A percentile compares a stretch with the other conserved stretches of the same genome.
phyloP scores from a whole-genome alignment of 2,113 vertebrate species.

The Axis porcinus region DNA sequence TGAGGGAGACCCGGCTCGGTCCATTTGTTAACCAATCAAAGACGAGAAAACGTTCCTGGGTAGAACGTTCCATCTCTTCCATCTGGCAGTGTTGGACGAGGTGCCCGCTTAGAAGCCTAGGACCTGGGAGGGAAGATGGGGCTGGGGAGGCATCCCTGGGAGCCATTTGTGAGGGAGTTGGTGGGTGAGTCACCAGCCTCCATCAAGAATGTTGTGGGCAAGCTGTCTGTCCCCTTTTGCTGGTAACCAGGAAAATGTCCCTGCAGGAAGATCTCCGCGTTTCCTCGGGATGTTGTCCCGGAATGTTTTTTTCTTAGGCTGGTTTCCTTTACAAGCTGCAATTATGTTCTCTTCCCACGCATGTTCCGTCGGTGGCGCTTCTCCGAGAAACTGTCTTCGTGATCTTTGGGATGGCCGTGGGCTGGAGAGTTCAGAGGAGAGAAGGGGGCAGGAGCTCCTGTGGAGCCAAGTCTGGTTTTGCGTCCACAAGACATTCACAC shows the following conservation, averaged over 20 bases:
- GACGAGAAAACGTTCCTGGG: background rate
- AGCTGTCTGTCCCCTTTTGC: background rate
- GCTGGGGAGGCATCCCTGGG: background rate
- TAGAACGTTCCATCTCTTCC: background rate
- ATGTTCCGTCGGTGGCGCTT: background rate
- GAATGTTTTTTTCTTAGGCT: constrained; percentile 22
- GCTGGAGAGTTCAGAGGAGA: background rate
- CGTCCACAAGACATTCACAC: background rate
- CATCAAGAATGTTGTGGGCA: background rate
- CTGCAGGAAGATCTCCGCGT: background rate
- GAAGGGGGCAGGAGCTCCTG: rapidly evolving
- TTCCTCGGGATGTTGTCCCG: constrained; percentile 34
- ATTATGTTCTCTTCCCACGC: constrained; percentile 3
- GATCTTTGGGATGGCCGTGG: background rate
- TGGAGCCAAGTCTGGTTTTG: background rate
- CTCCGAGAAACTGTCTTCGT: background rate
- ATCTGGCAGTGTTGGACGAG: too few relatives aligned
- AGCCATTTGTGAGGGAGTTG: rapidly evolving
- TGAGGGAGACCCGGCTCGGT: background rate
- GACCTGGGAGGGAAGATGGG: background rate
- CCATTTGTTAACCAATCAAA: background rate
- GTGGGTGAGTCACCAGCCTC: background rate
- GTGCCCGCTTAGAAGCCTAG: background rate
- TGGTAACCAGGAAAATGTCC: background rate
- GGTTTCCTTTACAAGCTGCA: constrained; percentile 56